Evolutionary conservation across 2,797 vertebrate species (phyloP), one percentile per base, ranked within the genome.

Genomic region (Lagodon rhomboides): DNA sequence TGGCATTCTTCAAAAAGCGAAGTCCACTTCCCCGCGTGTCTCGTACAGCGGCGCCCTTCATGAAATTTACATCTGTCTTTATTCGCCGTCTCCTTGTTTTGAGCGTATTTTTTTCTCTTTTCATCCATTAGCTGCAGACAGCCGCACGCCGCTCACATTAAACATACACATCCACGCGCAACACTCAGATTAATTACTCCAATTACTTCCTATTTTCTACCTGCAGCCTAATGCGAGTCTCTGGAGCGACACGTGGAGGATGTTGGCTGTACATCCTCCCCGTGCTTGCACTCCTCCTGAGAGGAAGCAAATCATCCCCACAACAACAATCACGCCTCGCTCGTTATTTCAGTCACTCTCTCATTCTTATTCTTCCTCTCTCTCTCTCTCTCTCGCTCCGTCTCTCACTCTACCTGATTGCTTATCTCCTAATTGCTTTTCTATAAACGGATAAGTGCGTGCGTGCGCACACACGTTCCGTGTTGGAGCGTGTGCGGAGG

Each of bases 341-440:
- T 79, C 74, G 53, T 76, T 62, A 53, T 61, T 71, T 50, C 7
- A 54, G 25, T 73, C 43, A 44, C 66, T 53, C 72, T 38, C 74
- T 75, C 46, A 30, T 41, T 64, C 54, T 71, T 38, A 56, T 58
- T 59, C 25, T 3, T 25, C 18, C 16, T 10, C 66, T 55, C 22
- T 23, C 23, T 25, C 51, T 16, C 16, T 10, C 66, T 55, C 22
- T 23, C 23, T 25, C 51, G 2, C 74, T 74, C 63, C 9, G 8
- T 78, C 78, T 74, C 83, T 81, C 72, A 17, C 61, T 73, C 79
- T 61, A 82, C 76, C 77, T 75, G 73, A 80, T 80, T 84, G 82
- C 85, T 87, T 90, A 88, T 90, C 87, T 90, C 68, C 58, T 91
- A 89, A 93, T 91, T 86, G 77, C 77, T 80, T 84, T 84, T 85